Evolutionary conservation across 2,888 invertebrate genomes (phyloP), one percentile per base, ranked within the genome.

Genomic region (Cyclophora punctaria): DNA sequence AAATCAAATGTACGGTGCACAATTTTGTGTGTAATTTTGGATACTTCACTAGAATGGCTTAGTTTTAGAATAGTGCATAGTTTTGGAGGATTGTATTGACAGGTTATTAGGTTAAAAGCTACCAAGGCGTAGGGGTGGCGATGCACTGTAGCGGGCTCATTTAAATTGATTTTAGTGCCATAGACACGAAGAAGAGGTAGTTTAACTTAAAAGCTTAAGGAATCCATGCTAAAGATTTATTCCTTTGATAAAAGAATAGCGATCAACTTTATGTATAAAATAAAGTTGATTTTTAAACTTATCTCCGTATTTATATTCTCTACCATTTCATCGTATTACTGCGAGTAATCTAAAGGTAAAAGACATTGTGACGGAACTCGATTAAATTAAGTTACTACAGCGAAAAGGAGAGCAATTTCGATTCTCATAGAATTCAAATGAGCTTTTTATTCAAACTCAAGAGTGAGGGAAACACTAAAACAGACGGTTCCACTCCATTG

Each of bases 391-490:
- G 85, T 84, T 85, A 84, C 78, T 81, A 82, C 81, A 73, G 80
- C 77, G 79, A 80, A 81, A 84, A 82, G 77, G 80, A 79, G 82
- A 80, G 80, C 83, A 79, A 83, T 84, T 85, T 73, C 84, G 81
- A 87, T 86, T 82, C 85, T 78, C 84, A 80, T 85, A 80, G 86
- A 83, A 86, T 87, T 83, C 82, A 86, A 86, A 87, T 84, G 86
- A 86, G 82, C 77, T 80, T 85, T 86, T 86, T 86, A 86, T 86
- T 84, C 85, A 85, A 85, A 86, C 77, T 69, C 68, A 68, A 74
- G 73, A 74, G 67, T 71, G 73, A 71, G 72, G 71, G 73, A 73
- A 76, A 80, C 80, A 80, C 76, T 82, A 78, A 83, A 80, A 79
- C 77, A 80, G 77, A 79, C 67, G 73, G 72, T 75, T 72, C 62